These are phyloP conservation scores for Tetragonisca angustula DNA, from an alignment of 2,888 invertebrate genomes.

Conservation along the genomic window DNA sequence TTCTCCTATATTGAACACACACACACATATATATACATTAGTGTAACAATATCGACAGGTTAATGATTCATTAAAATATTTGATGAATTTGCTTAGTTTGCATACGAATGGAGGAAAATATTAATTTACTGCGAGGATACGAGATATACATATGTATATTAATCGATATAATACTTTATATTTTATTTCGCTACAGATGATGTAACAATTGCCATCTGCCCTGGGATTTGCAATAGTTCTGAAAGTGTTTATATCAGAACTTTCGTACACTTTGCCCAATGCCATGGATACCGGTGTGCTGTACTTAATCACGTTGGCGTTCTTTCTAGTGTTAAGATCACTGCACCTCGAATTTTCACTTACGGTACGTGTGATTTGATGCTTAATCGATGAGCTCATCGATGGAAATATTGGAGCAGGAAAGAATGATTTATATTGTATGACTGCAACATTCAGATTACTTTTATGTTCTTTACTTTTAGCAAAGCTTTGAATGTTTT, in stretches of 20 bases:
- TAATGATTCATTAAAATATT: neutral
- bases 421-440: too few relatives aligned
- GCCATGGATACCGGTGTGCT: constrained; percentile 95
- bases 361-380: constrained; percentile 89
- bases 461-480: too few relatives aligned
- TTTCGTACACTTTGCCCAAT: constrained; percentile 96
- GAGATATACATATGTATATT: neutral
- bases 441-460: too few relatives aligned
- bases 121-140: neutral
- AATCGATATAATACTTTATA: neutral
- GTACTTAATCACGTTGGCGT: constrained; percentile 98
- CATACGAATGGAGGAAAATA: neutral
- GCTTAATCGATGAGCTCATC: neutral
- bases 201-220: constrained; percentile 94
- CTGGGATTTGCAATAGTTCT: constrained; percentile 97
- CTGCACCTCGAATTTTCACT: constrained; percentile 94
- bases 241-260: constrained; percentile 97
- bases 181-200: constrained; percentile 87
- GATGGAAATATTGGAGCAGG: too few relatives aligned
- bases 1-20: too few relatives aligned
- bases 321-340: constrained; percentile 92
- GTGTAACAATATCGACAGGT: neutral
- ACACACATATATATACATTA: neutral
- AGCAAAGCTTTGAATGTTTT: too few relatives aligned
- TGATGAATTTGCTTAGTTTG: neutral